Percentiles rank a stretch among this genome's conserved stretches.
Evolutionary conservation across 2,797 vertebrate genomes (phyloP).

Genomic region (Acipenser transmontanus): DNA sequence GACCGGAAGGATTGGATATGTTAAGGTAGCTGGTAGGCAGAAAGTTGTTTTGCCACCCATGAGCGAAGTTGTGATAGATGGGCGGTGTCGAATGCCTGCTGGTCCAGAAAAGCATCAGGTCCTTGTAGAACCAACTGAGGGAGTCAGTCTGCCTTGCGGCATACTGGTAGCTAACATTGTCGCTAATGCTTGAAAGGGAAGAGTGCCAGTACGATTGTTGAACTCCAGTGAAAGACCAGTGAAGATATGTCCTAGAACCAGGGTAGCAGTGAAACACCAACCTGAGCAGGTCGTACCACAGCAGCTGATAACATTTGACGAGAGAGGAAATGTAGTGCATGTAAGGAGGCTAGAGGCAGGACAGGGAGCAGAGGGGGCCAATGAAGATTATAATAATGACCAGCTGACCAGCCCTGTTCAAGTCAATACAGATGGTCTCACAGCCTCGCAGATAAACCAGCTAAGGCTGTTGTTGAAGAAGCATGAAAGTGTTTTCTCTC

Average conservation of each 20-base stretch:
- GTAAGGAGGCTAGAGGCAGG: not conserved
- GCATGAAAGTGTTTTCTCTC: slow-evolving; percentile 8
- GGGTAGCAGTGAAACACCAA: slow-evolving; percentile 5
- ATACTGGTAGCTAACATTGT: slow-evolving; percentile 21
- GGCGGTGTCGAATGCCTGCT: too few species aligned
- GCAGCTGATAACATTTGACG: slow-evolving; percentile 6
- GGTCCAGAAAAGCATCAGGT: slow-evolving; percentile 3
- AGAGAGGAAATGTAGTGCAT: not conserved
- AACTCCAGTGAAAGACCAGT: slow-evolving; percentile 12
- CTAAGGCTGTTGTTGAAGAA: not conserved
- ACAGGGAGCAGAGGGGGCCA: too few species aligned
- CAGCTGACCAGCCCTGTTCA: slow-evolving; percentile 8
- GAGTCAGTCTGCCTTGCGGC: not conserved
- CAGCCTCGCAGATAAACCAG: not conserved
- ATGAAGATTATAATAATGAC: too few species aligned
- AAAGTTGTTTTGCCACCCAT: too few species aligned
- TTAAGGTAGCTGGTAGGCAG: too few species aligned
- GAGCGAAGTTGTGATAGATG: too few species aligned
- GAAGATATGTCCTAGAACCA: not conserved
- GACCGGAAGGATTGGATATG: too few species aligned
- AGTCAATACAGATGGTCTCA: not conserved
- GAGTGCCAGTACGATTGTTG: slow-evolving; percentile 8
- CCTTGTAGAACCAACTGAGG: slow-evolving; percentile 13
- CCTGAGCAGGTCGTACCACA: not conserved
- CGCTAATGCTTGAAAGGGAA: slow-evolving; percentile 3